Percentiles rank a stretch among this genome's conserved stretches.
Evolutionary conservation across 2,113 vertebrate species (phyloP).

Genomic region (Cyanoramphus novaezelandiae): DNA sequence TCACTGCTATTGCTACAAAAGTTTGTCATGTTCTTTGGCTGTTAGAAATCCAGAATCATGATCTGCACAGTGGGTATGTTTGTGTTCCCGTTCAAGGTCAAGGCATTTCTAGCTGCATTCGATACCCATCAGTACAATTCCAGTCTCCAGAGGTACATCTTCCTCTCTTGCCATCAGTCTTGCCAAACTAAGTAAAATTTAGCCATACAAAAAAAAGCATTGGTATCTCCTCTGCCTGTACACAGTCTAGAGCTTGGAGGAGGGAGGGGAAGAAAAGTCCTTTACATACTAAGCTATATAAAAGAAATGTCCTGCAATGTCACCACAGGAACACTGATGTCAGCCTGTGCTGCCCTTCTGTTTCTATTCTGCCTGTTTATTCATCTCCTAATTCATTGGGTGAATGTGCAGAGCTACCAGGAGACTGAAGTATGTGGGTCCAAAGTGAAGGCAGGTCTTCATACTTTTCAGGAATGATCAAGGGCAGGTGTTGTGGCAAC

Average conservation of each 20-base stretch:
- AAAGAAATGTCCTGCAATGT: neutral
- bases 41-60: neutral
- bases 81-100: neutral
- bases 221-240: neutral
- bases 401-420: neutral
- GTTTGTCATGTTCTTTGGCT: conserved; percentile 18
- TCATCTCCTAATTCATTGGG: neutral
- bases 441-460: neutral
- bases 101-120: neutral
- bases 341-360: neutral
- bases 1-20: neutral
- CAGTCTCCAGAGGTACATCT: neutral
- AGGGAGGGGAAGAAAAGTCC: neutral
- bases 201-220: neutral
- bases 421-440: neutral
- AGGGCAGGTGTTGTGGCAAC: neutral
- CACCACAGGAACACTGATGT: neutral
- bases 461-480: neutral
- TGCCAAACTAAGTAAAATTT: neutral
- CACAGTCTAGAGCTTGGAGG: too few relatives aligned
- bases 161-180: neutral
- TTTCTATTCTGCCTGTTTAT: neutral
- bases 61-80: neutral
- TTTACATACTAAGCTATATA: rapidly evolving
- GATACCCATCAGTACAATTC: neutral